These are phyloP conservation scores for Trogon melanurus DNA, from an alignment of 2,113 vertebrate species.

Conservation along the genomic window DNA sequence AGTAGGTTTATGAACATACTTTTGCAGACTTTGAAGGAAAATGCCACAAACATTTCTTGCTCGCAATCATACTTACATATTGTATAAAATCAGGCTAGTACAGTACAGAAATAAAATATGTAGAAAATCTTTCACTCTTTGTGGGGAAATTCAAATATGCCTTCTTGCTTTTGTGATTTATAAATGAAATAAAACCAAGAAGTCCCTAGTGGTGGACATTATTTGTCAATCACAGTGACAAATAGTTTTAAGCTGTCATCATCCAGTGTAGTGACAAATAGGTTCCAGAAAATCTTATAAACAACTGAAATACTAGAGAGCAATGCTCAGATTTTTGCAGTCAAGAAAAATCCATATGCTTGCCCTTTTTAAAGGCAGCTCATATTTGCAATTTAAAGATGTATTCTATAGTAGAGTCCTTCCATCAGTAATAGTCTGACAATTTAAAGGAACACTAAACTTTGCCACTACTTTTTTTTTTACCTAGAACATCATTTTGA, in stretches of 20 bases:
- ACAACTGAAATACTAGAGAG: not conserved
- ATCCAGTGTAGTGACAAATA: conserved; percentile 37
- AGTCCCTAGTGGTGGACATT: conserved; percentile 23
- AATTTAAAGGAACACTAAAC: not conserved
- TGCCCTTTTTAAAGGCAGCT: not conserved
- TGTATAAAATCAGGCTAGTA: not conserved
- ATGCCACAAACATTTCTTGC: not conserved
- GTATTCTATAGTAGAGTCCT: not conserved
- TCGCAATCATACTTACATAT: not conserved
- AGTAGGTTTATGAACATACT: not conserved
- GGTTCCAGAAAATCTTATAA: conserved; percentile 27
- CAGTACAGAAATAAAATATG: not conserved
- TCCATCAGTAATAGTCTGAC: not conserved
- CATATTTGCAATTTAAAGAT: not conserved
- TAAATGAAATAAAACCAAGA: conserved; percentile 30
- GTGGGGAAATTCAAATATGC: not conserved
- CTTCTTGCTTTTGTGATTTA: conserved; percentile 36
- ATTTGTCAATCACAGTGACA: conserved; percentile 50
- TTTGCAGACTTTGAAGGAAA: not conserved
- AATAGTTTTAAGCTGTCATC: conserved; percentile 37
- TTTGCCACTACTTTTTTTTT: not conserved
- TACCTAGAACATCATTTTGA: not conserved
- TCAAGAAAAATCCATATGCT: conserved; percentile 4
- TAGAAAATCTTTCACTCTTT: not conserved
- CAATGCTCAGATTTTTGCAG: not conserved